phyloP scores from a whole-genome alignment of 2,888 invertebrate genomes.

The Lepidochrysops patricia region DNA sequence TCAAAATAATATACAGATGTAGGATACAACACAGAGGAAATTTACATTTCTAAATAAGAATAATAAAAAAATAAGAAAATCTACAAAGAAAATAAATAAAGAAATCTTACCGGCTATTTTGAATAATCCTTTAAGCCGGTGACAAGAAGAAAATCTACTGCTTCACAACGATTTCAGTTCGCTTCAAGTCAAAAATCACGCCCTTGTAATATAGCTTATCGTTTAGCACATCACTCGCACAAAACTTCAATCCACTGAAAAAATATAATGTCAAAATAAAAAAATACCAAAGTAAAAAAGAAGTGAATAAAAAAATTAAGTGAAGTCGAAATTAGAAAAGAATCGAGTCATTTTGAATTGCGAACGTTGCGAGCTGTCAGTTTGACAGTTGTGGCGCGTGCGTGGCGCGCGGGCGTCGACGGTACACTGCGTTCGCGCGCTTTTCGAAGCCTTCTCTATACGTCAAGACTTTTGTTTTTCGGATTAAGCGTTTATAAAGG shows the following conservation, averaged over 20 bases:
- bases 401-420: conserved; percentile 66
- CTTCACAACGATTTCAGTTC: conserved; percentile 45
- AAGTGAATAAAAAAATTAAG: conserved; percentile 23
- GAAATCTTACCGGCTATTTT: not conserved
- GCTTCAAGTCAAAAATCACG: conserved; percentile 60
- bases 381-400: conserved; percentile 62
- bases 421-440: conserved; percentile 73
- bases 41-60: no score
- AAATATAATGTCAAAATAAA: conserved; percentile 15
- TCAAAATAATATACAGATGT: no score
- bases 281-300: conserved; percentile 13
- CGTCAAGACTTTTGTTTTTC: conserved; percentile 36
- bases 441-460: conserved; percentile 61
- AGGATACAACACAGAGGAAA: no score
- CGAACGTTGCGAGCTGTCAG: conserved; percentile 42
- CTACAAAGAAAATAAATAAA: not conserved
- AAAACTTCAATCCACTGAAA: conserved; percentile 28
- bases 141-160: not conserved
- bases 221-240: conserved; percentile 59
- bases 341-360: conserved; percentile 47
- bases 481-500: conserved; percentile 59
- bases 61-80: not conserved
- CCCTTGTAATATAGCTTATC: conserved; percentile 61
- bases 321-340: conserved; percentile 40
- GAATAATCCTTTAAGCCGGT: not conserved